These are phyloP conservation scores for Anthrax anthrax DNA, from an alignment of 2,888 invertebrate species.

Conservation along the genomic window DNA sequence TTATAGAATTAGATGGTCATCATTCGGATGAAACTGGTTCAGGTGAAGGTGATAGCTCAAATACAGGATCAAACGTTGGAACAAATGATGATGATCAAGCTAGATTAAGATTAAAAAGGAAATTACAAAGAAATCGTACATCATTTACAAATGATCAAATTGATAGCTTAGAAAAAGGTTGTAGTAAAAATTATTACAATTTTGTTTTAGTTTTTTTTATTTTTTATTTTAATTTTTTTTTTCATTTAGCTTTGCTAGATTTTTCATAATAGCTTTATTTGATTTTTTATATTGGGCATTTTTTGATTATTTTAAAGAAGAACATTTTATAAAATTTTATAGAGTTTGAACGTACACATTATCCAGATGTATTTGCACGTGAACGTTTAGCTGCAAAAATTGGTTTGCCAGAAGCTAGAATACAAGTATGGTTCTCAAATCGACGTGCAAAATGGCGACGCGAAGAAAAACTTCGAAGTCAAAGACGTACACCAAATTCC, in stretches of 20 bases:
- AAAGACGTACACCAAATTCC: constrained; percentile 44
- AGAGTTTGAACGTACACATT: constrained; percentile 96
- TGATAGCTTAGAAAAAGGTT: constrained; percentile 97
- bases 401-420: constrained; percentile 96
- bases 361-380: constrained; percentile 92
- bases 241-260: too few relatives aligned
- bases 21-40: constrained; percentile 77
- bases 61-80: constrained; percentile 68
- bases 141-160: constrained; percentile 98
- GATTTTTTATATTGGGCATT: not conserved
- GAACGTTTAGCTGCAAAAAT: constrained; percentile 94
- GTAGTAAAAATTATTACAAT: constrained; percentile 15
- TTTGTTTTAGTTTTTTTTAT: not conserved
- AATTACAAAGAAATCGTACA: constrained; percentile 92
- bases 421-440: constrained; percentile 99
- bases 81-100: constrained; percentile 71
- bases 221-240: too few relatives aligned
- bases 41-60: constrained; percentile 62
- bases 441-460: constrained; percentile 97
- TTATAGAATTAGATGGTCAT: constrained; percentile 29
- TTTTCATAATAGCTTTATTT: too few relatives aligned
- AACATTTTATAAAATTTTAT: constrained; percentile 16
- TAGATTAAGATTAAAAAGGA: constrained; percentile 83
- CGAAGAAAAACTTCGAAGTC: constrained; percentile 95
- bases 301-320: not conserved